Percentiles rank a stretch among this genome's conserved stretches.
Evolutionary conservation across 2,113 vertebrate genomes (phyloP).

Genomic region (Harpagus bidentatus): DNA sequence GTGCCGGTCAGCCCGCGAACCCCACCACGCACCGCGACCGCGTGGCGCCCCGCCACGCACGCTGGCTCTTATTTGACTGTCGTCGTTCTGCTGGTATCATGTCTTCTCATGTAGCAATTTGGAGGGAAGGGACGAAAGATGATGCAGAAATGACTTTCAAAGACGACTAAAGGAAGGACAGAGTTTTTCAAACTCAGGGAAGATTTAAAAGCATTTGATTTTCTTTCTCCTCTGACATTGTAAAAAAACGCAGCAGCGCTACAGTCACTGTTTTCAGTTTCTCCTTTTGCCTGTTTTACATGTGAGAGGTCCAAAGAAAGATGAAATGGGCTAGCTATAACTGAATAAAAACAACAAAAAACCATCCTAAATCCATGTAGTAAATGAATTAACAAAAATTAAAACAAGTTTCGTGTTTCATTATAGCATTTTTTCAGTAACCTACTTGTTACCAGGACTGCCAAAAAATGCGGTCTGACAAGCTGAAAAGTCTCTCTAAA

Average conservation of each 20-base stretch:
- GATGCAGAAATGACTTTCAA: background rate
- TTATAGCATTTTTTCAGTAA: background rate
- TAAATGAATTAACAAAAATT: background rate
- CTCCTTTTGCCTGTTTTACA: background rate
- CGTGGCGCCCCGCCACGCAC: background rate
- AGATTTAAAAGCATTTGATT: background rate
- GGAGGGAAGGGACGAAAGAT: background rate
- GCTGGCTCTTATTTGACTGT: accelerated
- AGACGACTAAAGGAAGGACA: background rate
- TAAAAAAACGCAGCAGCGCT: accelerated
- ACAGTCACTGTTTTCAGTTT: background rate
- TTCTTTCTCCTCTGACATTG: background rate
- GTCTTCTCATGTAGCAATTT: accelerated
- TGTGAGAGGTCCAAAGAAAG: background rate
- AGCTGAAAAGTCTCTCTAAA: background rate
- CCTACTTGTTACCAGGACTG: background rate
- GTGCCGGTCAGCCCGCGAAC: accelerated
- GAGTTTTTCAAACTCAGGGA: background rate
- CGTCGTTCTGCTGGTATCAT: accelerated
- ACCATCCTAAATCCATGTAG: background rate
- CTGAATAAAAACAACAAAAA: background rate
- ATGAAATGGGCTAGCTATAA: background rate
- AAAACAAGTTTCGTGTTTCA: background rate
- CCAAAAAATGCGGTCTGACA: background rate
- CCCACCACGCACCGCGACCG: accelerated